Conservation (phyloP, 2,888 invertebrate species). For the Tyria jacobaeae region DNA sequence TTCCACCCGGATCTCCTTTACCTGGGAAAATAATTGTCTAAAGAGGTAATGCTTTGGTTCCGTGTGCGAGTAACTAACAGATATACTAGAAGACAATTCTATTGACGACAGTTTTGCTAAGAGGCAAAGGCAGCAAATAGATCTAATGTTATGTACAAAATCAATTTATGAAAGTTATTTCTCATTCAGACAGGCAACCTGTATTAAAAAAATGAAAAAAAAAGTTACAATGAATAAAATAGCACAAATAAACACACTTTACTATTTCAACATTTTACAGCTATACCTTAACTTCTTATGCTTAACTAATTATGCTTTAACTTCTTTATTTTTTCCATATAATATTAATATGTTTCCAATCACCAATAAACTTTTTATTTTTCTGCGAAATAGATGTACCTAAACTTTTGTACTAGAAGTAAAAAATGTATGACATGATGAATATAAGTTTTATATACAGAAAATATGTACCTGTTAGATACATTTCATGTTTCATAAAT, state of each 20-base stretch:
- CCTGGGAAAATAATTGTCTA: slow-evolving; percentile 47
- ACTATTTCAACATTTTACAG: too few relatives aligned
- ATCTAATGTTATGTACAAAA: too few relatives aligned
- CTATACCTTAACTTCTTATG: too few relatives aligned
- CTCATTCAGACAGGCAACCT: too few relatives aligned
- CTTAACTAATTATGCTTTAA: too few relatives aligned
- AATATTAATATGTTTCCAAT: neutral
- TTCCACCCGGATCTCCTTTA: slow-evolving; percentile 78
- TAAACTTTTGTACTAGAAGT: neutral
- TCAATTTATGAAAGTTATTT: too few relatives aligned
- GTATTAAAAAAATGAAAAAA: too few relatives aligned
- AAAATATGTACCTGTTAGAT: too few relatives aligned
- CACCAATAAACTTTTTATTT: neutral
- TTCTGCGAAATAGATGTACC: neutral
- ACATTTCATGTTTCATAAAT: too few relatives aligned
- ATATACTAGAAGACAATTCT: neutral
- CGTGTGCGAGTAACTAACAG: neutral
- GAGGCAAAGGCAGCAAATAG: too few relatives aligned
- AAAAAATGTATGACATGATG: neutral
- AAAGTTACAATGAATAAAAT: too few relatives aligned
- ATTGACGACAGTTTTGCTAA: neutral
- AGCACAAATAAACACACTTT: too few relatives aligned
- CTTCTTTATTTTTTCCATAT: neutral
- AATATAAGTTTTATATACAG: neutral
- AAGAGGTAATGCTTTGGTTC: neutral